Percentiles rank a stretch among this genome's conserved stretches.
Evolutionary conservation across 2,797 vertebrate genomes (phyloP).

Genomic region (Cheirogaleus major): DNA sequence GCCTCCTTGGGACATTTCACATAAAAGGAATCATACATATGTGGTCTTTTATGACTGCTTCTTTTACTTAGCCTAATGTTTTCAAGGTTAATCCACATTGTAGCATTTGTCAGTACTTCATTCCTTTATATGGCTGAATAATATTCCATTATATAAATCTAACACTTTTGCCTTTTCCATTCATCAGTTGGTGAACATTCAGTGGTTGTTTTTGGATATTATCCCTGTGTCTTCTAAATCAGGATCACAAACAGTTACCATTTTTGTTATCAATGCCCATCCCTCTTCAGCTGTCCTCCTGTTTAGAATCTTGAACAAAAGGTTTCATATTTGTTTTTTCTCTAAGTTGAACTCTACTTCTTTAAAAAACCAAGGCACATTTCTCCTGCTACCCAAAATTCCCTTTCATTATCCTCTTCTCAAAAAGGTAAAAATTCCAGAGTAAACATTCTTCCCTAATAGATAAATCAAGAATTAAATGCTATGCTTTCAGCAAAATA

Average conservation of each 20-base stretch:
- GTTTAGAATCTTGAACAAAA: background rate
- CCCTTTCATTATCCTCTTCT: background rate
- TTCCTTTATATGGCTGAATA: background rate
- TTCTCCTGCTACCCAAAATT: conserved; percentile 17
- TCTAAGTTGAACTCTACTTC: conserved; percentile 21
- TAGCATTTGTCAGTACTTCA: background rate
- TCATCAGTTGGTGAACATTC: background rate
- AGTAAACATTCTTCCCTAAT: conserved; percentile 13
- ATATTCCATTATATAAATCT: background rate
- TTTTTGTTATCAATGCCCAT: background rate
- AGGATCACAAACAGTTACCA: background rate
- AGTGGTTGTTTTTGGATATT: background rate
- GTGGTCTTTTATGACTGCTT: background rate
- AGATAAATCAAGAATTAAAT: conserved; percentile 25
- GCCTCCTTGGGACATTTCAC: background rate
- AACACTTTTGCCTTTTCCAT: background rate
- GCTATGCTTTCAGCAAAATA: background rate
- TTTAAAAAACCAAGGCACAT: conserved; percentile 35
- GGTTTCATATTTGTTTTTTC: background rate
- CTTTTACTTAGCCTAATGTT: background rate
- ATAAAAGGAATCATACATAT: background rate
- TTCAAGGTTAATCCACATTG: background rate
- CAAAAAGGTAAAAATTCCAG: background rate
- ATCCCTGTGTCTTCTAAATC: background rate
- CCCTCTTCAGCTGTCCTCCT: background rate